Conservation (phyloP, 2,888 invertebrate species). For the Keiferia lycopersicella region DNA sequence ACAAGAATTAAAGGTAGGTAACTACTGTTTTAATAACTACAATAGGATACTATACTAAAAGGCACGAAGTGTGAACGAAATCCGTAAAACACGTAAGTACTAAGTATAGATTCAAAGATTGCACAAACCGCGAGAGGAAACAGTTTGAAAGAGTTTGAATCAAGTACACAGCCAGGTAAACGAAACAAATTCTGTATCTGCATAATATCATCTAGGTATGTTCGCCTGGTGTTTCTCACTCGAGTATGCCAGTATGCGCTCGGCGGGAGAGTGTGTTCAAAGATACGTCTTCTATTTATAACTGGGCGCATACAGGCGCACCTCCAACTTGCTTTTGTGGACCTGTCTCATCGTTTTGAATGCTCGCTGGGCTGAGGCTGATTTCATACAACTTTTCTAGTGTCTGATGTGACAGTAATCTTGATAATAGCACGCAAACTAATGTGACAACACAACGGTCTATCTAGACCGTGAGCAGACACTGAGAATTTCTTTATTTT, state of each 20-base stretch:
- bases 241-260: slow-evolving; percentile 59
- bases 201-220: slow-evolving; percentile 37
- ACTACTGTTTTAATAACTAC: no score
- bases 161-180: slow-evolving; percentile 10
- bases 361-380: slow-evolving; percentile 36
- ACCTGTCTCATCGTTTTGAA: slow-evolving; percentile 60
- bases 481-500: slow-evolving; percentile 2
- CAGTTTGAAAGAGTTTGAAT: neutral
- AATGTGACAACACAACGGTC: slow-evolving; percentile 7
- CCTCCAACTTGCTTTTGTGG: slow-evolving; percentile 53
- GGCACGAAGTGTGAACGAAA: slow-evolving; percentile 4
- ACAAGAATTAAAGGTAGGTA: no score
- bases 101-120: no score
- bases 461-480: slow-evolving; percentile 1
- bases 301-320: slow-evolving; percentile 65
- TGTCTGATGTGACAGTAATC: slow-evolving; percentile 7
- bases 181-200: slow-evolving; percentile 15
- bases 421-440: slow-evolving; percentile 13
- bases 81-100: neutral
- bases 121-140: no score
- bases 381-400: slow-evolving; percentile 3
- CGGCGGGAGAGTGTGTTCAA: slow-evolving; percentile 72
- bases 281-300: slow-evolving; percentile 78
- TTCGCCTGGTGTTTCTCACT: slow-evolving; percentile 62
- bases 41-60: no score